A percentile compares a stretch with the other conserved stretches of the same genome.
Conservation (phyloP, 1,140 invertebrate genomes). For the Meteorus sp. region DNA sequence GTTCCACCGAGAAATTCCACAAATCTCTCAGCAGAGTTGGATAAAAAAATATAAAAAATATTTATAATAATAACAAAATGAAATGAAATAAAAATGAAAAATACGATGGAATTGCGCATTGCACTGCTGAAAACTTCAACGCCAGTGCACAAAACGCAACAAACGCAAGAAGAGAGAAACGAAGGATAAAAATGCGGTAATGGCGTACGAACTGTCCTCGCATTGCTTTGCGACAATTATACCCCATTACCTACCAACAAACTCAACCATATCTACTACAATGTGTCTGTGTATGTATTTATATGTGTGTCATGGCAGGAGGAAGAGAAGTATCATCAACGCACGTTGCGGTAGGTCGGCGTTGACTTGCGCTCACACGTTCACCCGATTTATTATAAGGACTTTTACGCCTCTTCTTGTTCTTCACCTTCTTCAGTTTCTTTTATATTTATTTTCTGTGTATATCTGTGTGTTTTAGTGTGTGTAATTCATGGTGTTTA, state of each 20-base stretch:
- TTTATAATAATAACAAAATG: too few relatives aligned
- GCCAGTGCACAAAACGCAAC: too few relatives aligned
- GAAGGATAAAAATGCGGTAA: conserved; percentile 59
- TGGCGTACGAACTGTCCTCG: conserved; percentile 56
- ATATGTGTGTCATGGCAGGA: conserved; percentile 1
- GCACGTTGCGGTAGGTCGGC: conserved; percentile 54
- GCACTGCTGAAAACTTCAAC: too few relatives aligned
- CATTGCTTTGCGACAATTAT: conserved; percentile 59
- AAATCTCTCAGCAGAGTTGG: too few relatives aligned
- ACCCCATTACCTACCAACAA: conserved; percentile 59
- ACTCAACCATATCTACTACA: background rate
- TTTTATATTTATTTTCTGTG: too few relatives aligned
- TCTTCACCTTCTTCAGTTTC: background rate
- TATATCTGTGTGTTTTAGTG: too few relatives aligned
- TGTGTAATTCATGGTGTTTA: too few relatives aligned
- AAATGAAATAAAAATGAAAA: too few relatives aligned
- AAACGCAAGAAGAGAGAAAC: conserved; percentile 44
- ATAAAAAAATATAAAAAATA: too few relatives aligned
- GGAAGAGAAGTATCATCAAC: background rate
- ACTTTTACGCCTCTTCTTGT: too few relatives aligned
- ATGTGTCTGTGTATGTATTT: background rate
- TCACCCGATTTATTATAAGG: conserved; percentile 8
- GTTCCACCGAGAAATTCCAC: too few relatives aligned
- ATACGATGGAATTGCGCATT: too few relatives aligned
- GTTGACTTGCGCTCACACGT: background rate